Conservation (phyloP, 2,797 vertebrate species). For the Xerus rutilus region DNA sequence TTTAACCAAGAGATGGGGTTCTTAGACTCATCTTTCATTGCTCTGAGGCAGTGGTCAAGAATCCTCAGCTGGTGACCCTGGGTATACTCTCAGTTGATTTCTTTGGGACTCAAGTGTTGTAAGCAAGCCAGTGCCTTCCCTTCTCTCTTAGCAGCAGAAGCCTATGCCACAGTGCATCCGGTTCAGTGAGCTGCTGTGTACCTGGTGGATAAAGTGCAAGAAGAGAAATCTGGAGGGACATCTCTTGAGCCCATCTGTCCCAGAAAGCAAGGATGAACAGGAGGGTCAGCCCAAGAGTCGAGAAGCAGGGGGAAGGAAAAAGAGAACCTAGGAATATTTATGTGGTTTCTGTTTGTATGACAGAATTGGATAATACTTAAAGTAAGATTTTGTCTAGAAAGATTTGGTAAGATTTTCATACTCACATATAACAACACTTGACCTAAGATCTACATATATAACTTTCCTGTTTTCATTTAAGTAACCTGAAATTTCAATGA, state of each 20-base stretch:
- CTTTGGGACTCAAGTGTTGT: not conserved
- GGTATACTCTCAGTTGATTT: not conserved
- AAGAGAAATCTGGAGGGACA: not conserved
- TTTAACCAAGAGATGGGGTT: not conserved
- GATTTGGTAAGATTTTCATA: not conserved
- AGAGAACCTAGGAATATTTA: fast-evolving
- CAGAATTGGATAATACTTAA: not conserved
- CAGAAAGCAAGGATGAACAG: not conserved
- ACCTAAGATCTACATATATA: not conserved
- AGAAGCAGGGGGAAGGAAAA: not conserved
- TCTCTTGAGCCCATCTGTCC: not conserved
- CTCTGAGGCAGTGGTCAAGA: not conserved
- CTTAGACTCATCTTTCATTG: not conserved
- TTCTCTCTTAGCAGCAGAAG: not conserved
- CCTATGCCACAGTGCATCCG: not conserved
- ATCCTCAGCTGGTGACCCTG: fast-evolving
- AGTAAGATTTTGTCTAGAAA: not conserved
- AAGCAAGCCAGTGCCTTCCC: not conserved
- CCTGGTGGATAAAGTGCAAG: not conserved
- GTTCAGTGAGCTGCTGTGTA: not conserved
- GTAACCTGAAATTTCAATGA: not conserved
- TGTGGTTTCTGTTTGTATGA: not conserved
- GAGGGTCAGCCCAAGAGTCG: too few relatives aligned
- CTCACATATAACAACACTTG: not conserved
- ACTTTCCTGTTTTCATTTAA: constrained; percentile 7